Evolutionary conservation across 1,140 invertebrate species (phyloP), one percentile per base, ranked within the genome.

Genomic region (Lordiphosa mommai): DNA sequence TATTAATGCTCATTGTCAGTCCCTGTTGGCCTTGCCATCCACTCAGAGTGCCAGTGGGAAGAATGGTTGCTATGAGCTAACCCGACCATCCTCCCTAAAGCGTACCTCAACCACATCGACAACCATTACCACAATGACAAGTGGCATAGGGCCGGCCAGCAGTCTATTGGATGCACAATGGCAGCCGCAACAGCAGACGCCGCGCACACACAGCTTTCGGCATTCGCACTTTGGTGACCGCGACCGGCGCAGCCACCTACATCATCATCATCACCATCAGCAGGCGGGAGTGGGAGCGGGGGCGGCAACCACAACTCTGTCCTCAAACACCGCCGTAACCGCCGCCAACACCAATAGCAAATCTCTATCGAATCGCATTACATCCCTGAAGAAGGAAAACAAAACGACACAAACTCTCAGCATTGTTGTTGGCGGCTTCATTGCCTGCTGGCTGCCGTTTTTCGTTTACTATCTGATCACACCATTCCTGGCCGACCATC

Each of bases 351-450:
- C 23, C 32, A 67, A 57, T 49, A 82, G 51, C 23, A 88, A 88
- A 59, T 87, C 86, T 14, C 64, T 88, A 29, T 86, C 90, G 33
- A 90, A 89, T 51, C 86, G 92, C 59, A 93, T 93, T 2, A 92
- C 92, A 4, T 93, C 93, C 23, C 89, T 94, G 46, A 90, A 93
- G 59, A 91, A 94, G 48, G 96, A 97, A 71, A 94, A 93, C 4
- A 96, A 97, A 90, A 97, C 96, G 0, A 96, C 96, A 2, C 95
- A 97, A 86, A 98, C 96, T 0, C 89, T 98, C 23, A 96, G 96
- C 30, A 93, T 98, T 9, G 96, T 98, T 2, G 96, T 98, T 2
- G 96, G 96, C 2, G 96, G 96, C 3, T 98, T 98, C 82, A 93
- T 98, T 0, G 92, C 95, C 2, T 98, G 96, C 63, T 97, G 96